Base-by-base conservation (phyloP, 2,888 invertebrate genomes). In the Osmoderma eremita region DNA sequence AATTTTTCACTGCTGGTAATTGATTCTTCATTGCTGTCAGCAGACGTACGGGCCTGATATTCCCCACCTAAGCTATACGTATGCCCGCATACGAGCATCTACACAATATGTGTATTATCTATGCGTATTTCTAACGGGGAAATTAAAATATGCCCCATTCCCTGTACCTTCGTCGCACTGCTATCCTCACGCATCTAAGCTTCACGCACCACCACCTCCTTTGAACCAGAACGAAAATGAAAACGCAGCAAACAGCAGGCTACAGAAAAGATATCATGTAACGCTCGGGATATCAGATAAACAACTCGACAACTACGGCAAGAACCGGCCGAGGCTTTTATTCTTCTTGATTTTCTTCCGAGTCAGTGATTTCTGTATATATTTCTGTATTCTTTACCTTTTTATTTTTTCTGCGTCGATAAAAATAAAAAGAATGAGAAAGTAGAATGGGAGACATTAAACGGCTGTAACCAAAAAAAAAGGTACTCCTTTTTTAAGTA, bases 201-300 rank as follows among this genome's bases (percentile, higher is more conserved):
- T 53, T 53, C 12, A 53, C 53, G 53, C 53, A 38, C 53, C 24
- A 17, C 38, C 53, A 53, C 53, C 53, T 53, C 18, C 38, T 53
- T 39, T 38, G 3, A 18, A 36, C 12, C 22, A 17, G 38, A 18
- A 53, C 53, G 13, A 53, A 38, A 53, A 36, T 53, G 38, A 6
- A 30, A 30, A 10, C 38, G 38, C 17, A 17, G n/a, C 24, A 30
- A n/a, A 15, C 17, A 38, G 24, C 38, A 18, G 38, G 18, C 18
- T 53, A 17, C 18, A 18, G 20, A 54, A 54, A n/a, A n/a, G n/a
- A 54, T 54, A 61, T 61, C 58, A 17, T 36, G 45, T 48, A 41
- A 61, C 30, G 58, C 58, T 24, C 15, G 58, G 30, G 30, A 56
- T 24, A 61, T 61, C 58, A 61, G 58, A 61, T 61, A 61, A 61